Evolutionary conservation across 2,113 vertebrate species (phyloP), one percentile per base, ranked within the genome.

Genomic region (Alethe castanea): DNA sequence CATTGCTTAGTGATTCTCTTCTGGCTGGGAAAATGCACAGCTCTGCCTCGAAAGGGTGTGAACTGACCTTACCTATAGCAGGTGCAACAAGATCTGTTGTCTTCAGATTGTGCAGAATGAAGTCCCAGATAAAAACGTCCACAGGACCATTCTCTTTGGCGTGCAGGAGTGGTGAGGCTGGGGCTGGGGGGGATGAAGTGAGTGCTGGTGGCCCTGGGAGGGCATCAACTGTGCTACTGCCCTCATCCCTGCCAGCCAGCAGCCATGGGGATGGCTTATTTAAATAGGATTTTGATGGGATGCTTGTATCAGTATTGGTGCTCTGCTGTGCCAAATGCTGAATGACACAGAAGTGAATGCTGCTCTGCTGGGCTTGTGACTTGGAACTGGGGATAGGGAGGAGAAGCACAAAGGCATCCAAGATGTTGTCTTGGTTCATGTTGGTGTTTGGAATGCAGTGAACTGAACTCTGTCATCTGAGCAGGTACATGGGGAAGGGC

Each of bases 251-350:
- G 38, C 28, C 64, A 64, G 6, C n/a, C 78, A 42, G 18, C 1
- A 3, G 17, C 38, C 19, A 1, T 3, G 22, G 57, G 25, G 23
- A 29, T 44, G 0, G 1, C 11, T 38, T 54, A 6, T 36, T 70
- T 8, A 67, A 44, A 38, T 18, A 2, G 6, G 35, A 3, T 62
- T 81, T 57, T 59, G 26, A 5, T 67, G 35, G 35, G 52, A 52
- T 66, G 11, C 6, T 36, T 31, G 0, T 7, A 2, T 62, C 18
- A 11, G n/a, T 11, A 1, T 19, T 50, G 25, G 25, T 74, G 6
- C 31, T 67, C 15, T 45, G 33, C 8, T 64, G 33, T 66, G 47
- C 77, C 11, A 40, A 0, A 19, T 26, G 29, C 44, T 44, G 29
- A 29, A 29, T 2, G 18, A 6, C n/a, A 24, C 62, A 47, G 33